Evolutionary conservation across 2,888 invertebrate species (phyloP).

Genomic region (Mesoligia furuncula): DNA sequence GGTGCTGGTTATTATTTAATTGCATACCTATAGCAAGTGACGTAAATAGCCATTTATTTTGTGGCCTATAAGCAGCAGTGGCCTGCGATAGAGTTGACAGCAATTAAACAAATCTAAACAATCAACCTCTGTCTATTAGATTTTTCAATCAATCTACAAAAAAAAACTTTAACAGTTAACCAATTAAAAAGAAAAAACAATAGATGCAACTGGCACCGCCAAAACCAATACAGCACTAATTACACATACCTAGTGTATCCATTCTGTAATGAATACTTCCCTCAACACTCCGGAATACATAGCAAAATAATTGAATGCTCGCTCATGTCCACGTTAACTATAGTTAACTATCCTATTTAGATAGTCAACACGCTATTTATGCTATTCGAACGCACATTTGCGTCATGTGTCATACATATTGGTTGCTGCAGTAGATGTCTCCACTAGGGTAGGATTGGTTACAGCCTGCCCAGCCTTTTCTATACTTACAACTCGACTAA

Average conservation of each 20-base stretch:
- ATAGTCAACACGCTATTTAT: slow-evolving; percentile 28
- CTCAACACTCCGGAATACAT: slow-evolving; percentile 9
- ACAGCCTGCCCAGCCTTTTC: neutral
- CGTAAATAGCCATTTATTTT: neutral
- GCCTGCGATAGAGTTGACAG: neutral
- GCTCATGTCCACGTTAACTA: slow-evolving; percentile 8
- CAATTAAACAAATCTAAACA: neutral
- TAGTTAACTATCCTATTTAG: slow-evolving; percentile 1
- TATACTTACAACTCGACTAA: neutral
- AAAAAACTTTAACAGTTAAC: neutral
- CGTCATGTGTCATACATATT: neutral
- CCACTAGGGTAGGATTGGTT: neutral
- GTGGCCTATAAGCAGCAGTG: neutral
- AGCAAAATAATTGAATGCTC: slow-evolving; percentile 24
- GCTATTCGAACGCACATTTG: slow-evolving; percentile 3
- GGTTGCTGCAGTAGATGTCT: neutral
- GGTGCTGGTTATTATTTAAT: neutral
- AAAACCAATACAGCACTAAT: neutral
- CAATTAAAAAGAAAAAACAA: neutral
- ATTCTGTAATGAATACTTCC: slow-evolving; percentile 19
- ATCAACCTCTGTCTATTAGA: neutral
- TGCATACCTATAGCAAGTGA: neutral
- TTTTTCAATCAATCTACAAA: neutral
- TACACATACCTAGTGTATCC: neutral
- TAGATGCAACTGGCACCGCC: neutral